Evolutionary conservation across 2,797 vertebrate genomes (phyloP).

Genomic region (Gorsachius magnificus): DNA sequence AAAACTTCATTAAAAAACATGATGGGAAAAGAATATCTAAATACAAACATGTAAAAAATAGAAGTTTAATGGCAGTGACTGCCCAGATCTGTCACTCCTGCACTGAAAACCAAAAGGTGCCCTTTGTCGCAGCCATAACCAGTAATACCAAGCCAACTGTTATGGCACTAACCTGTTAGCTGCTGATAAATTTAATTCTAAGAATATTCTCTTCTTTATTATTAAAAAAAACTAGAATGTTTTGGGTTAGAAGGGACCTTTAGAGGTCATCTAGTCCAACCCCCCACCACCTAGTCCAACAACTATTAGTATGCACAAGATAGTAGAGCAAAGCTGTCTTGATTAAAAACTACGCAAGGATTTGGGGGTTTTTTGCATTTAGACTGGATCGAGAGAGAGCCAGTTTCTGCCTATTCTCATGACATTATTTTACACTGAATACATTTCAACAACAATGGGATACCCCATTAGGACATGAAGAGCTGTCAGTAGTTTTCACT

Average conservation of each 20-base stretch:
- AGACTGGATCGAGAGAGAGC: background rate
- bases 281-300: too few species aligned
- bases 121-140: background rate
- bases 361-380: background rate
- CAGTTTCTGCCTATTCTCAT: constrained; percentile 10
- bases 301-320: background rate
- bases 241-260: too few species aligned
- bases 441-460: background rate
- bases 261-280: too few species aligned
- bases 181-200: background rate
- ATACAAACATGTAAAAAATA: background rate
- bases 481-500: background rate
- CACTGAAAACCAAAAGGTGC: background rate
- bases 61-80: background rate
- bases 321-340: background rate
- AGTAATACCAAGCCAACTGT: background rate
- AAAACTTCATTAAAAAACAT: background rate
- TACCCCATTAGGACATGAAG: background rate
- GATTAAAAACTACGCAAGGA: background rate
- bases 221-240: too few species aligned
- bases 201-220: background rate
- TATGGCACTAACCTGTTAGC: background rate
- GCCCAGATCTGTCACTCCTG: background rate
- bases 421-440: background rate
- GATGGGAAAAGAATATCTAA: background rate